phyloP scores from a whole-genome alignment of 2,888 invertebrate species.

The Xestia xanthographa region DNA sequence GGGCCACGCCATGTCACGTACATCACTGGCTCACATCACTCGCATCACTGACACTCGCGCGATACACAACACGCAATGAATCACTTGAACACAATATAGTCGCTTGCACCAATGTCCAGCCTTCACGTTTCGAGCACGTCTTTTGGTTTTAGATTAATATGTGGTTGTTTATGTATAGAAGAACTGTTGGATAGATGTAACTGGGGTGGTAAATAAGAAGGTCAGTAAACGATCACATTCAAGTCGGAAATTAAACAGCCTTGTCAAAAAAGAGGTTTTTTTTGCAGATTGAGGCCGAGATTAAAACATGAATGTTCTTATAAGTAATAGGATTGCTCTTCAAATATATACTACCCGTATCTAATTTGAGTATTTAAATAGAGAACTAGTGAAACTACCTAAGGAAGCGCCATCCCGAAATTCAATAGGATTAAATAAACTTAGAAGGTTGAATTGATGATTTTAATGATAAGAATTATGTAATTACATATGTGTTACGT shows the following conservation, averaged over 20 bases:
- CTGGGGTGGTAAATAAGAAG: neutral
- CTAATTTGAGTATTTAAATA: neutral
- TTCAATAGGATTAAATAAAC: too few relatives aligned
- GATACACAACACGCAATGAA: conserved; percentile 42
- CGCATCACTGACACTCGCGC: conserved; percentile 49
- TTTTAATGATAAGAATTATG: neutral
- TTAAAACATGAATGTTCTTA: neutral
- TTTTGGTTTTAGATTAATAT: conserved; percentile 13
- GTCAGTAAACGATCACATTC: too few relatives aligned
- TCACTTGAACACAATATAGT: conserved; percentile 62
- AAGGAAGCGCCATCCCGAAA: too few relatives aligned
- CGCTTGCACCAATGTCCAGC: conserved; percentile 65
- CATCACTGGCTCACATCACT: conserved; percentile 71
- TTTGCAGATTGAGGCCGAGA: neutral
- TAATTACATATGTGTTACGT: neutral
- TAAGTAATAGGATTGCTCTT: neutral
- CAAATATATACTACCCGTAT: neutral
- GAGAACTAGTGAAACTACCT: neutral
- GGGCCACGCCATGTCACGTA: conserved; percentile 85
- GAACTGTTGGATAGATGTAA: neutral
- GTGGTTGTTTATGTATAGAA: conserved; percentile 17
- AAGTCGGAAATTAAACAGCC: neutral
- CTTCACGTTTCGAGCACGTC: conserved; percentile 55
- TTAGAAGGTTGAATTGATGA: neutral
- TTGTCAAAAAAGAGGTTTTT: neutral